A percentile compares a stretch with the other conserved stretches of the same genome.
Conservation (phyloP, 2,113 vertebrate genomes). For the Macquaria australasica region DNA sequence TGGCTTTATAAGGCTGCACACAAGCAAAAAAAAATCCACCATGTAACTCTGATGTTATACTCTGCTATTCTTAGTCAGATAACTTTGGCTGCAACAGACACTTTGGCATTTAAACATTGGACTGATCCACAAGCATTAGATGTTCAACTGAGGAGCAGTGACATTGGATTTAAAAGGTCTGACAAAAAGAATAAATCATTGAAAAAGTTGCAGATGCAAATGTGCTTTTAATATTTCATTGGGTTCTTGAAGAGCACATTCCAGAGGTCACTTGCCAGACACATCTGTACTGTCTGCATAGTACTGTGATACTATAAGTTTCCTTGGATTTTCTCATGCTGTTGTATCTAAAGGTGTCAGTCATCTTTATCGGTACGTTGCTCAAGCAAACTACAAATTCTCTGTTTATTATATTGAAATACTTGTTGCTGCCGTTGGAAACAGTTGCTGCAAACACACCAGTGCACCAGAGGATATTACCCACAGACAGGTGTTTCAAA, state of each 20-base stretch:
- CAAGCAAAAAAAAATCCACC: background rate
- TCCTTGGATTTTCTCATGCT: background rate
- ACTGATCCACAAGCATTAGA: constrained; percentile 9
- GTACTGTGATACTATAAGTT: background rate
- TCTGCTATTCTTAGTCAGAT: background rate
- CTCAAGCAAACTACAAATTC: background rate
- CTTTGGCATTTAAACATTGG: constrained; percentile 8
- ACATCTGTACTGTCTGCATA: background rate
- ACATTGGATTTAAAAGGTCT: constrained; percentile 34
- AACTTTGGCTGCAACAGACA: constrained; percentile 8
- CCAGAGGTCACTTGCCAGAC: constrained; percentile 4
- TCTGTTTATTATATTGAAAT: background rate
- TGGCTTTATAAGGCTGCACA: background rate
- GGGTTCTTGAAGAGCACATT: constrained; percentile 13
- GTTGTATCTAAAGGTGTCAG: constrained; percentile 5
- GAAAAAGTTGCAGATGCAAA: constrained; percentile 30
- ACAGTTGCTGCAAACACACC: constrained; percentile 11
- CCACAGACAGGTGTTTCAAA: constrained; percentile 13
- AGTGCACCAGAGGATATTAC: constrained; percentile 10
- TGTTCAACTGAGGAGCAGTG: constrained; percentile 19
- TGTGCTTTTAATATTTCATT: constrained; percentile 30
- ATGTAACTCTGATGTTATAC: background rate
- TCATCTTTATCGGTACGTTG: background rate
- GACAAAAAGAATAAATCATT: constrained; percentile 34
- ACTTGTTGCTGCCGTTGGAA: background rate